These are phyloP conservation scores for Chondrosia reniformis DNA, from an alignment of 37 sponge, comb jelly and placozoan genomes.

Conservation along the genomic window DNA sequence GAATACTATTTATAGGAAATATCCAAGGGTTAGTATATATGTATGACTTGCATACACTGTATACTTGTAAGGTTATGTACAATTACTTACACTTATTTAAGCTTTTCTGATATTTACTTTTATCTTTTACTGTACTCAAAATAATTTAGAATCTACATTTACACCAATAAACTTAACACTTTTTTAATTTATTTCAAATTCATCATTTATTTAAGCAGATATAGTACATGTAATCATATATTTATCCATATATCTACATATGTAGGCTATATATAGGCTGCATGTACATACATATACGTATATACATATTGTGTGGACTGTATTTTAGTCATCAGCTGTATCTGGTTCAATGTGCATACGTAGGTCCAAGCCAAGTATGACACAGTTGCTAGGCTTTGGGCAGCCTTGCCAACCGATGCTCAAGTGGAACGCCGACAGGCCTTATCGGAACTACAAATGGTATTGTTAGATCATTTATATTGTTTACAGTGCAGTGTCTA, in stretches of 20 bases:
- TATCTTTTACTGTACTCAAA: too few species aligned
- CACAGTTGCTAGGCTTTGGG: slow-evolving; percentile 61
- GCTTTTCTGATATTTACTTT: too few species aligned
- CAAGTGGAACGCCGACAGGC: slow-evolving; percentile 49
- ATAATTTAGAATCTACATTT: too few species aligned
- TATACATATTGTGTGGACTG: background rate
- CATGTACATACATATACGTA: background rate
- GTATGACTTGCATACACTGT: background rate
- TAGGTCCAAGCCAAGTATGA: slow-evolving; percentile 81
- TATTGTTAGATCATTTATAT: background rate
- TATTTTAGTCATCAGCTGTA: background rate
- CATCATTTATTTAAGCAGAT: background rate
- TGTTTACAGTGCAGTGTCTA: background rate
- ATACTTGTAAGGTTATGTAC: slow-evolving; percentile 1
- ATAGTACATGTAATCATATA: background rate
- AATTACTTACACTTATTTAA: too few species aligned
- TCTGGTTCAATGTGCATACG: background rate
- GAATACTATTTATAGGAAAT: slow-evolving; percentile 72
- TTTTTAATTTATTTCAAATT: background rate
- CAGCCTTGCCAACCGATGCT: slow-evolving; percentile 62
- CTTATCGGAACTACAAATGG: slow-evolving; percentile 44
- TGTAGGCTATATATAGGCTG: background rate
- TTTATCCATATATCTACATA: background rate
- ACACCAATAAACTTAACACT: too few species aligned
- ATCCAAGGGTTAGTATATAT: slow-evolving; percentile 57